phyloP scores from a whole-genome alignment of 2,888 invertebrate genomes.

The Rotaria macrura region DNA sequence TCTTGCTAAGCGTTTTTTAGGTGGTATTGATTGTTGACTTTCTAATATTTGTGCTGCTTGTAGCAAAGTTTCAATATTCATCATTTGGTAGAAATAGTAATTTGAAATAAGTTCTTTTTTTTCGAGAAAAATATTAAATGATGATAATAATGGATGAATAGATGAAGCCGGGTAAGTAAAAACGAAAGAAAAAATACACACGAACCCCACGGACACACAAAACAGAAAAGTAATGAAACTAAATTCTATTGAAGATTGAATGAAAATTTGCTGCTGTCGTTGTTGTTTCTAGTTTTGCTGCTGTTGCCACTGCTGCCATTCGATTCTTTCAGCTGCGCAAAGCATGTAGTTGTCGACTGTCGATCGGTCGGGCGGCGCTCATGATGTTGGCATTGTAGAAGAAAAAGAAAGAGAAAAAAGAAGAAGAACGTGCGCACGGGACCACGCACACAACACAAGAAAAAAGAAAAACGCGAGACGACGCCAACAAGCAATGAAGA shows the following conservation, averaged over 20 bases:
- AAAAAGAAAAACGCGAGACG: slow-evolving; percentile 12
- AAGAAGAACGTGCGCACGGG: slow-evolving; percentile 13
- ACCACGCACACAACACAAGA: background rate
- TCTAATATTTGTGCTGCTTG: slow-evolving; percentile 17
- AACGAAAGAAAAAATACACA: slow-evolving; percentile 13
- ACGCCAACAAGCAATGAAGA: slow-evolving; percentile 1
- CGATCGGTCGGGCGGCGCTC: slow-evolving; percentile 10
- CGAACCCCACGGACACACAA: background rate
- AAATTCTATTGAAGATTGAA: background rate
- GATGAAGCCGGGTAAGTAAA: background rate
- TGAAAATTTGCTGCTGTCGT: slow-evolving; percentile 4
- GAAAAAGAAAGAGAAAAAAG: background rate
- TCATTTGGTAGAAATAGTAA: background rate
- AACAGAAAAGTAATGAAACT: background rate
- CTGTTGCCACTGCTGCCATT: slow-evolving; percentile 12
- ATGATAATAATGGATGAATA: background rate
- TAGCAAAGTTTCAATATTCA: slow-evolving; percentile 17
- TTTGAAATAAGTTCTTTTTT: background rate
- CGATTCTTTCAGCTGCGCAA: slow-evolving; percentile 12
- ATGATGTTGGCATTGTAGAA: slow-evolving; percentile 12
- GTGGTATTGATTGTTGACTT: slow-evolving; percentile 9
- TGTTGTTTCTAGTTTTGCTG: slow-evolving; percentile 7
- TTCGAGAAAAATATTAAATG: background rate
- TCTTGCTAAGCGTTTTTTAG: background rate
- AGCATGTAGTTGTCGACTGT: slow-evolving; percentile 8